Evolutionary conservation across 2,113 vertebrate genomes (phyloP), one percentile per base, ranked within the genome.

Genomic region (Carettochelys insculpta): DNA sequence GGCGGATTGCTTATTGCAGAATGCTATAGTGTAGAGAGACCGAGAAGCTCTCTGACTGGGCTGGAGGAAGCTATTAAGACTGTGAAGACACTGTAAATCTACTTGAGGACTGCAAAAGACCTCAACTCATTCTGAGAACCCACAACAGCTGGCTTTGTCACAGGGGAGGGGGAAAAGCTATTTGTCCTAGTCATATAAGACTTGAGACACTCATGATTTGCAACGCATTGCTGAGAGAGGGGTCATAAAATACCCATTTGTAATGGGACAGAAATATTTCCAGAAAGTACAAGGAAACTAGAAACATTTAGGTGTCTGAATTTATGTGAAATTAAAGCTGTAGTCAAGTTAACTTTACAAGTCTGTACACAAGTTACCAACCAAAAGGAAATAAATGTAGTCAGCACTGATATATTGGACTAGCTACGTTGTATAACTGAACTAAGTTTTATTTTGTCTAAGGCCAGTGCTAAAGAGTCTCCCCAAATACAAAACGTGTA

Each of bases 201-300:
- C 95, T 95, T 94, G 95, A 94, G 95, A 97, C 65, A 38, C 11
- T 68, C 38, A 68, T 68, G n/a, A 68, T 68, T 68, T 68, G 34
- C 61, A 68, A 68, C 3, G 92, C 45, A 94, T 96, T 92, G 91
- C 48, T 92, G 93, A 89, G 76, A 92, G 76, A 92, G 54, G 93
- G 90, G 81, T 92, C 92, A 97, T 56, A 93, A 92, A 93, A 95
- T 86, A 95, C 80, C 77, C 82, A 75, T 92, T 94, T 87, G 92
- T 95, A 94, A 95, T 17, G 10, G 65, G 93, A 94, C 83, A 92
- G 92, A 95, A 95, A 85, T 81, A 92, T 84, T 87, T 1, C 1
- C 38, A 38, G 22, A 73, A 45, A 47, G 68, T 17, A 65, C 73
- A 41, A 38, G 77, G 86, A 86, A 95, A 90, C 92, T 90, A n/a